Evolutionary conservation across 2,888 invertebrate genomes (phyloP).

Genomic region (Napeogenes sylphis): DNA sequence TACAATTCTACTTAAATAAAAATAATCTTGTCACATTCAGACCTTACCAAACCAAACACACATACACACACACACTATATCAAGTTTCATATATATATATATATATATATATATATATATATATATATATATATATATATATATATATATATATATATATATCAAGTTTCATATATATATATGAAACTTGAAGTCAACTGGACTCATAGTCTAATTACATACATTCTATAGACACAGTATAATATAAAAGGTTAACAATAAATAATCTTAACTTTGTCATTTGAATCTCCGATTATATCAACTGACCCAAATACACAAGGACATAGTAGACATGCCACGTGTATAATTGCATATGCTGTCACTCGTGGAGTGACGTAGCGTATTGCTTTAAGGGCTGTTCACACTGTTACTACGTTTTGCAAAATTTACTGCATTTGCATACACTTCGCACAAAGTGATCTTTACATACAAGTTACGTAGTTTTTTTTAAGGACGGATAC

Average conservation of each 20-base stretch:
- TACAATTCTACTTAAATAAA: background rate
- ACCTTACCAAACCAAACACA: too few relatives aligned
- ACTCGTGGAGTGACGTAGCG: conserved; percentile 22
- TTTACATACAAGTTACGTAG: background rate
- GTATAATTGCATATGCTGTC: conserved; percentile 26
- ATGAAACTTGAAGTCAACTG: too few relatives aligned
- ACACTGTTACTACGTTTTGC: background rate
- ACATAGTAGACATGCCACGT: conserved; percentile 21
- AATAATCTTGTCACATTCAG: background rate
- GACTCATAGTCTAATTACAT: too few relatives aligned
- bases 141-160: background rate
- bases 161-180: too few relatives aligned
- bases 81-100: too few relatives aligned
- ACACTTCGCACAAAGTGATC: background rate
- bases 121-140: background rate
- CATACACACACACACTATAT: too few relatives aligned
- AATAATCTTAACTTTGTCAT: conserved; percentile 1
- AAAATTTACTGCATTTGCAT: background rate
- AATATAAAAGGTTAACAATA: too few relatives aligned
- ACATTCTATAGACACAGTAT: too few relatives aligned
- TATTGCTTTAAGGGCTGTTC: conserved; percentile 10
- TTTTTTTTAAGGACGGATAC: background rate
- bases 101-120: too few relatives aligned
- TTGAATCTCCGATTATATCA: conserved; percentile 1
- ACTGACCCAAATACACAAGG: conserved; percentile 2